phyloP scores from a whole-genome alignment of 2,797 vertebrate genomes.

The Gallinago nigripennis region DNA sequence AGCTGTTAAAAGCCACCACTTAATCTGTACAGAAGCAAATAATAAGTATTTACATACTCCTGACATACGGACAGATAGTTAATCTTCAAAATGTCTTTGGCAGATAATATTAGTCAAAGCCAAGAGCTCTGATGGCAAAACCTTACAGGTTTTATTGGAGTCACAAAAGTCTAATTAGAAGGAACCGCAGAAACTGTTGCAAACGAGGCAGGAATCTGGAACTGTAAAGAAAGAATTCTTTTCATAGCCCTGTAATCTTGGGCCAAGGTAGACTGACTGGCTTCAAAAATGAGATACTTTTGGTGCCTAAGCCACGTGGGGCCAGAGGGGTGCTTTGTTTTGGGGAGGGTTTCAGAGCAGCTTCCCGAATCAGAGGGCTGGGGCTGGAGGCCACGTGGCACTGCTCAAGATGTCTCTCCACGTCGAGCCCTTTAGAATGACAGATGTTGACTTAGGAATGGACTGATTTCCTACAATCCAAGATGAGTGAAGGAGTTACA shows the following conservation, averaged over 20 bases:
- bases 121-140: background rate
- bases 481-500: background rate
- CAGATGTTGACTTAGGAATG: background rate
- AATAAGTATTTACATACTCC: background rate
- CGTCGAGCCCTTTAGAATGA: rapidly evolving
- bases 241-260: background rate
- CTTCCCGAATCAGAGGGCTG: background rate
- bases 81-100: background rate
- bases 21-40: background rate
- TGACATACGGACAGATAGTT: background rate
- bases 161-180: background rate
- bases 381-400: background rate
- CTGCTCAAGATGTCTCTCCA: background rate
- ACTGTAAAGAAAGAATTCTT: background rate
- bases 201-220: background rate
- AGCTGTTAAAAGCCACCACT: background rate
- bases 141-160: background rate
- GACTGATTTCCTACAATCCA: background rate
- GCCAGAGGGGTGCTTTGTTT: background rate
- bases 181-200: background rate
- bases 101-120: background rate
- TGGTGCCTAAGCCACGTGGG: background rate
- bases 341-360: background rate
- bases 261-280: background rate
- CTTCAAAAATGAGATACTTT: background rate